Evolutionary conservation across 2,113 vertebrate genomes (phyloP), one percentile per base, ranked within the genome.

Genomic region (Tetrao urogallus): DNA sequence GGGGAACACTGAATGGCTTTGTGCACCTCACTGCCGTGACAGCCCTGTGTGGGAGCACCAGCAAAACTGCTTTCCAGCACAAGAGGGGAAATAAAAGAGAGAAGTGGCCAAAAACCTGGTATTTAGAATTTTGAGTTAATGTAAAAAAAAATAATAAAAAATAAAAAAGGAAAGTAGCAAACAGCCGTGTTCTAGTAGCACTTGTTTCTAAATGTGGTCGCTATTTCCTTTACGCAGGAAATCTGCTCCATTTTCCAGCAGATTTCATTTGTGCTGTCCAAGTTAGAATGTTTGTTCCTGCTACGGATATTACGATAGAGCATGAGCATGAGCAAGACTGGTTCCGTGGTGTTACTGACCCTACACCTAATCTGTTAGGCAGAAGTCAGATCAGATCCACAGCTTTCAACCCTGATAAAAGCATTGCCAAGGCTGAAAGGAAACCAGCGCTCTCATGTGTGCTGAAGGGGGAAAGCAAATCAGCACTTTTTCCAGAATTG

Each of bases 161-260:
- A 32, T 18, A 32, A 32, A n/a, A 22, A 61, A 61, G 27, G 25
- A 79, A 66, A 60, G 11, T 38, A n/a, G 48, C 7, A 43, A 89
- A 87, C 73, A 90, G 73, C 70, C 79, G 57, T 88, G 80, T 69
- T 88, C 80, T 89, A n/a, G n/a, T 34, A 86, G 57, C 70, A 30
- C 66, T 84, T 78, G 40, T 78, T 90, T 89, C 86, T 92, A 92
- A 92, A 94, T 38, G 42, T 65, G 67, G 40, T 63, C 79, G 76
- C 83, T 78, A 45, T 76, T 93, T 87, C 83, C 90, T 84, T 76
- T 63, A 25, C 0, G 0, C 63, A 58, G 66, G 70, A 92, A 86
- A 66, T 57, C 58, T 72, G 63, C 54, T 84, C 54, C 0, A 0
- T 47, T 90, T 92, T 87, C 86, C 81, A 82, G 56, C 57, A 84